Evolutionary conservation across 2,797 vertebrate genomes (phyloP).

Genomic region (Falco novaeseelandiae): DNA sequence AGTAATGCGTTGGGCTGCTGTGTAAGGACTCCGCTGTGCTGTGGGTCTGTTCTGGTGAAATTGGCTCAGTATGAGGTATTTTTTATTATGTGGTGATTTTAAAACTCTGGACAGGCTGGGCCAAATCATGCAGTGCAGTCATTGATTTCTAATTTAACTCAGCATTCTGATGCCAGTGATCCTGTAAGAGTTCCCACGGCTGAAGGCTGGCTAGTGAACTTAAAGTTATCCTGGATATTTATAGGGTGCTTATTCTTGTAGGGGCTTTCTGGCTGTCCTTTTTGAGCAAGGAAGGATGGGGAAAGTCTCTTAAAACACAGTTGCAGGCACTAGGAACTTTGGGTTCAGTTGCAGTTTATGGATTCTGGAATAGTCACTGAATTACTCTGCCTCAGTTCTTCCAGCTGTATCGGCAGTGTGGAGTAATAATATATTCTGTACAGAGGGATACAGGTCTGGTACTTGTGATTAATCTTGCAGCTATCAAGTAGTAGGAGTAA

Average conservation of each 20-base stretch:
- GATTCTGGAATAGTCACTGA: background rate
- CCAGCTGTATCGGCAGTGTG: background rate
- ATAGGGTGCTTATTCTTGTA: constrained; percentile 34
- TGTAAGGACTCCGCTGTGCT: background rate
- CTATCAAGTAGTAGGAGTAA: background rate
- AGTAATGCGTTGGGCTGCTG: background rate
- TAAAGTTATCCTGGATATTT: constrained; percentile 39
- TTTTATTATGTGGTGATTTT: constrained; percentile 46
- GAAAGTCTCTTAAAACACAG: background rate
- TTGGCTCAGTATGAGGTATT: background rate
- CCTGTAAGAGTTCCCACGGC: background rate
- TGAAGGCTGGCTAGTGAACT: background rate
- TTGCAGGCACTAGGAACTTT: background rate
- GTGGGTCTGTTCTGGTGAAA: background rate
- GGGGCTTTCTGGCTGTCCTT: constrained; percentile 1
- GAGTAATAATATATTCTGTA: background rate
- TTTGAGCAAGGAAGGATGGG: background rate
- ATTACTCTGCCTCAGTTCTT: background rate
- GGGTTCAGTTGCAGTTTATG: background rate
- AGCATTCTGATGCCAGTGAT: background rate
- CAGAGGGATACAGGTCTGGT: background rate
- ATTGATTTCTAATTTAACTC: constrained; percentile 33
- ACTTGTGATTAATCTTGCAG: background rate
- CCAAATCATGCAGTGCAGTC: background rate
- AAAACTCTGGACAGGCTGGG: background rate